phyloP scores from a whole-genome alignment of 2,888 invertebrate species.

The Scotopteryx bipunctaria region DNA sequence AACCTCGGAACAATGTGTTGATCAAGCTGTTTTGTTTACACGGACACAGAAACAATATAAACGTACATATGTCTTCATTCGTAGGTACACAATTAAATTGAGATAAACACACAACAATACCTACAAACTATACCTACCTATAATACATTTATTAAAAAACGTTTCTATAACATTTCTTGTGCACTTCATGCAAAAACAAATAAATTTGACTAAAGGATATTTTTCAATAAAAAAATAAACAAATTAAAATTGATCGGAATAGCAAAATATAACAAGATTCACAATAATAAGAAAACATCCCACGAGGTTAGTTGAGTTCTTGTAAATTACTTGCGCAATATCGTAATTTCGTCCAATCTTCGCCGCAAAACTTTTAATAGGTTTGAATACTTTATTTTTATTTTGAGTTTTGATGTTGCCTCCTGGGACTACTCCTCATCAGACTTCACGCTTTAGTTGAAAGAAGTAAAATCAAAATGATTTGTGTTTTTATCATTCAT shows the following conservation, averaged over 20 bases:
- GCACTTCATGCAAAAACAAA: too few relatives aligned
- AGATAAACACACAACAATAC: too few relatives aligned
- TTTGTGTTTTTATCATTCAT: too few relatives aligned
- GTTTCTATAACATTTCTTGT: too few relatives aligned
- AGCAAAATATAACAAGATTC: slow-evolving; percentile 10
- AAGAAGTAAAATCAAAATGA: neutral
- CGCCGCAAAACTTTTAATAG: slow-evolving; percentile 43
- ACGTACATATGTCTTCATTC: too few relatives aligned
- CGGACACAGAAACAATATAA: too few relatives aligned
- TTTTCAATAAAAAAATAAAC: neutral
- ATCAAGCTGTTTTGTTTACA: too few relatives aligned
- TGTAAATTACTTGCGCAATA: slow-evolving; percentile 42
- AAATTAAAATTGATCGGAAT: neutral
- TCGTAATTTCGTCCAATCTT: slow-evolving; percentile 42
- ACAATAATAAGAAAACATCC: slow-evolving; percentile 29
- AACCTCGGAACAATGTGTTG: too few relatives aligned
- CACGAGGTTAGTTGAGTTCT: slow-evolving; percentile 33
- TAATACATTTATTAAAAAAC: too few relatives aligned
- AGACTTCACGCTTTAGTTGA: slow-evolving; percentile 6
- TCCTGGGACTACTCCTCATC: slow-evolving; percentile 25
- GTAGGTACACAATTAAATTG: too few relatives aligned
- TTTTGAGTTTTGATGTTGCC: slow-evolving; percentile 30
- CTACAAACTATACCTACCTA: too few relatives aligned
- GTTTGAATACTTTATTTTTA: slow-evolving; percentile 43
- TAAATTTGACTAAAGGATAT: neutral